These are phyloP conservation scores for Gymnopithys bicolor DNA, from an alignment of 2,797 vertebrate species.

Conservation along the genomic window DNA sequence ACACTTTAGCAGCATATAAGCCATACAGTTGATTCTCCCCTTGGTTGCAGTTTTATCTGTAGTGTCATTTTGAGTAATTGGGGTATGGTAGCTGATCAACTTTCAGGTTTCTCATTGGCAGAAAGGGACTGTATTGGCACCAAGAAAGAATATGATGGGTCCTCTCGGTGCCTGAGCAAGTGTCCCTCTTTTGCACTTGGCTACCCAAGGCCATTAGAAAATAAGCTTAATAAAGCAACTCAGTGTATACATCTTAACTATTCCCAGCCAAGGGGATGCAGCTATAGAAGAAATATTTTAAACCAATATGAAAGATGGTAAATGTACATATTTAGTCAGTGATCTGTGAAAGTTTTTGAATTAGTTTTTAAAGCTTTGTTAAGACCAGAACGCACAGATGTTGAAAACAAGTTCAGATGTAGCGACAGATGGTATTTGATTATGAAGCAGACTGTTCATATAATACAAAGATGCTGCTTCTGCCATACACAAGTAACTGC, in stretches of 20 bases:
- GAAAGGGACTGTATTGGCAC: conserved; percentile 85
- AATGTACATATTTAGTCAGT: conserved; percentile 87
- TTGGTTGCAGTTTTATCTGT: conserved; percentile 93
- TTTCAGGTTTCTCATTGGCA: conserved; percentile 89
- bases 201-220: conserved; percentile 86
- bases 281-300: conserved; percentile 85
- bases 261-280: conserved; percentile 81
- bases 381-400: conserved; percentile 98
- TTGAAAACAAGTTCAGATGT: conserved; percentile 99
- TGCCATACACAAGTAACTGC: conserved; percentile 97
- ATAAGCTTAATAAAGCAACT: conserved; percentile 83
- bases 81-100: conserved; percentile 88
- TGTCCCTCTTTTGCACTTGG: conserved; percentile 86
- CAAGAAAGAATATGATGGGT: conserved; percentile 82
- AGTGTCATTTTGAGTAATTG: conserved; percentile 92
- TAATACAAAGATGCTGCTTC: conserved; percentile 99
- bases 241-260: conserved; percentile 74
- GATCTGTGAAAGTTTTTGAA: conserved; percentile 96
- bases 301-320: conserved; percentile 85
- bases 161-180: conserved; percentile 84
- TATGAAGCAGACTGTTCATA: conserved; percentile 99
- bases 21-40: conserved; percentile 94
- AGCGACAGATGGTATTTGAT: conserved; percentile 99
- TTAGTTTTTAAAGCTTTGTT: conserved; percentile 99
- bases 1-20: conserved; percentile 86